Percentiles rank a stretch among this genome's conserved stretches.
Evolutionary conservation across 2,797 vertebrate species (phyloP).

Genomic region (Anabas testudineus): DNA sequence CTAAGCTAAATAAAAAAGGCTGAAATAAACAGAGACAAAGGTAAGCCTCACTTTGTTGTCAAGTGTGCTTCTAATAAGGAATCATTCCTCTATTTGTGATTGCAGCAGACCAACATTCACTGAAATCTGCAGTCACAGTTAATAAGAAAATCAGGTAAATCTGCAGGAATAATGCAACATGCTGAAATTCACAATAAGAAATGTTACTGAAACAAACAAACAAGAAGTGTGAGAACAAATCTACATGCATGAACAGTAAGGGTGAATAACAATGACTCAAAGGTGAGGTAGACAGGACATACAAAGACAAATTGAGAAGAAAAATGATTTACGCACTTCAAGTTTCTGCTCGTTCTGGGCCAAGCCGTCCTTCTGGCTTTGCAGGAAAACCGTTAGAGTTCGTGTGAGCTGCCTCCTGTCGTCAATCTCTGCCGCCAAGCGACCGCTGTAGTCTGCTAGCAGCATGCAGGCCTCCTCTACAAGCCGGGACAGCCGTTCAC

Average conservation of each 20-base stretch:
- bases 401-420: conserved; percentile 96
- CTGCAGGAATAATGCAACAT: conserved; percentile 15
- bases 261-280: conserved; percentile 1
- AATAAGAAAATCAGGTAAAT: not conserved
- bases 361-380: conserved; percentile 96
- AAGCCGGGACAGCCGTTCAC: conserved; percentile 94
- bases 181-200: conserved; percentile 39
- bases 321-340: conserved; percentile 92
- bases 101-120: not conserved
- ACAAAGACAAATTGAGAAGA: conserved; percentile 15
- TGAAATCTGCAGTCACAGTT: conserved; percentile 8
- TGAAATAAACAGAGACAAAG: not conserved
- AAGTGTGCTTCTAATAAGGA: conserved; percentile 1
- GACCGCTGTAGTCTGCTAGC: conserved; percentile 98
- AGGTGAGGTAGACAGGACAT: conserved; percentile 20
- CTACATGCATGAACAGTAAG: conserved; percentile 10
- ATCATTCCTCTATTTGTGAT: not conserved
- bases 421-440: conserved; percentile 97
- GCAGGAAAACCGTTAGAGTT: conserved; percentile 94
- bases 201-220: conserved; percentile 11
- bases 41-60: not conserved
- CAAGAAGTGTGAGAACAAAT: conserved; percentile 2
- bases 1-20: conserved; percentile 11
- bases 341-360: conserved; percentile 98
- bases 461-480: conserved; percentile 99